phyloP scores from a whole-genome alignment of 2,797 vertebrate genomes.

The Pyrocephalus nanus region DNA sequence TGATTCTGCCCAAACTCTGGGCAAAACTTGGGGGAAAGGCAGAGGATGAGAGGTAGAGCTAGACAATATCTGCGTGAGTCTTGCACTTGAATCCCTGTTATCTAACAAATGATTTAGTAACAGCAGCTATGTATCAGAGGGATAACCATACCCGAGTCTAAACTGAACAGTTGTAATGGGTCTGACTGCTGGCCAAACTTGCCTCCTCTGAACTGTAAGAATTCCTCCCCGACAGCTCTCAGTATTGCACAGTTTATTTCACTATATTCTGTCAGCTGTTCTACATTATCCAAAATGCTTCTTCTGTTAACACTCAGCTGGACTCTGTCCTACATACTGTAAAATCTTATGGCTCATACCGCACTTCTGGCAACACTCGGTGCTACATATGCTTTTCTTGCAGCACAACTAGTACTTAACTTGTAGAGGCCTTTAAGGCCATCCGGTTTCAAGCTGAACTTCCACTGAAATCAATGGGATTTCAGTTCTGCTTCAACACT shows the following conservation, averaged over 20 bases:
- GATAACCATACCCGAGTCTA: not conserved
- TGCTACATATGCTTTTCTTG: slow-evolving; percentile 71
- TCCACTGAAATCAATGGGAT: slow-evolving; percentile 54
- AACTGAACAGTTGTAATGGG: not conserved
- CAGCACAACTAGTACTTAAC: slow-evolving; percentile 68
- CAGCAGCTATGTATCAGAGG: not conserved
- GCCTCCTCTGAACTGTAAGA: slow-evolving; percentile 67
- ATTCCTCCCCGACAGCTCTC: slow-evolving; percentile 27
- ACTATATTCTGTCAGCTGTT: slow-evolving; percentile 70
- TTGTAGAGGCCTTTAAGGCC: slow-evolving; percentile 62
- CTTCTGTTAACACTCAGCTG: slow-evolving; percentile 73
- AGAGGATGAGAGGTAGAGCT: not conserved
- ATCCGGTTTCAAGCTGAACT: slow-evolving; percentile 52
- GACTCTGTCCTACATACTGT: slow-evolving; percentile 70
- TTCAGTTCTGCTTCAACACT: slow-evolving; percentile 27
- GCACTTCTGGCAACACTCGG: slow-evolving; percentile 63
- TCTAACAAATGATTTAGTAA: not conserved
- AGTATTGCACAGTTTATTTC: slow-evolving; percentile 61
- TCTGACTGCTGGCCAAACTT: slow-evolving; percentile 57
- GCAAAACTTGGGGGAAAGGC: not conserved
- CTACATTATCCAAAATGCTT: slow-evolving; percentile 68
- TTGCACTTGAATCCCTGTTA: not conserved
- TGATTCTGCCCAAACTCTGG: not conserved
- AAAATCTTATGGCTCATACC: slow-evolving; percentile 76
- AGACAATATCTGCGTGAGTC: not conserved